Percentiles rank a stretch among this genome's conserved stretches.
Evolutionary conservation across 2,888 invertebrate genomes (phyloP).

Genomic region (Pocota personata): DNA sequence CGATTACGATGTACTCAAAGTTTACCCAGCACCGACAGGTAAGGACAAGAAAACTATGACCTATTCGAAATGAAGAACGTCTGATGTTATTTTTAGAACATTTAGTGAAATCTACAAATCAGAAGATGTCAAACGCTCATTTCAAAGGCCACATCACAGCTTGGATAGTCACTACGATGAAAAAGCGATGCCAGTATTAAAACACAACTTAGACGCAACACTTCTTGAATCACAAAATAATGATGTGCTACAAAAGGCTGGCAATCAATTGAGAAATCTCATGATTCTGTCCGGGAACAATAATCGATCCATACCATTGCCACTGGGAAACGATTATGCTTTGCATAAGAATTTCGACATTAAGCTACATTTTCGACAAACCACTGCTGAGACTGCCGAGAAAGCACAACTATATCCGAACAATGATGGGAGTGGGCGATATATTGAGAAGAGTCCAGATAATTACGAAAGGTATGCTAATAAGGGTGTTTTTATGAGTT

Average conservation of each 20-base stretch:
- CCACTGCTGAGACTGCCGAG: conserved; percentile 43
- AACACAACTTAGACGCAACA: conserved; percentile 57
- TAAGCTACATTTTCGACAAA: conserved; percentile 62
- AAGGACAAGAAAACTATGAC: neutral
- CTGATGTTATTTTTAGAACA: conserved; percentile 43
- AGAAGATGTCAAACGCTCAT: conserved; percentile 67
- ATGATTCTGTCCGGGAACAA: conserved; percentile 75
- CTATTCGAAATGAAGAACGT: neutral
- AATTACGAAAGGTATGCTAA: conserved; percentile 64
- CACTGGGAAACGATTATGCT: conserved; percentile 45
- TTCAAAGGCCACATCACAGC: conserved; percentile 75
- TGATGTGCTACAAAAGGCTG: conserved; percentile 76
- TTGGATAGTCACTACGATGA: conserved; percentile 74
- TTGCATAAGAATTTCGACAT: conserved; percentile 47
- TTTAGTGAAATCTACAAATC: conserved; percentile 62
- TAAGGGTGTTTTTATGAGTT: no score
- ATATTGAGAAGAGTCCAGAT: conserved; percentile 66
- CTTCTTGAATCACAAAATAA: conserved; percentile 74
- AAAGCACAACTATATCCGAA: conserved; percentile 15
- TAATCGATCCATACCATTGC: conserved; percentile 48
- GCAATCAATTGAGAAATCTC: conserved; percentile 76
- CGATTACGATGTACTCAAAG: conserved; percentile 81
- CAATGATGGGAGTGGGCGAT: conserved; percentile 54
- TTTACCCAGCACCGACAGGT: conserved; percentile 79
- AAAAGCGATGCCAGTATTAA: conserved; percentile 14